Conservation (phyloP, 2,797 vertebrate genomes). For the Notoglanidium macrostoma region DNA sequence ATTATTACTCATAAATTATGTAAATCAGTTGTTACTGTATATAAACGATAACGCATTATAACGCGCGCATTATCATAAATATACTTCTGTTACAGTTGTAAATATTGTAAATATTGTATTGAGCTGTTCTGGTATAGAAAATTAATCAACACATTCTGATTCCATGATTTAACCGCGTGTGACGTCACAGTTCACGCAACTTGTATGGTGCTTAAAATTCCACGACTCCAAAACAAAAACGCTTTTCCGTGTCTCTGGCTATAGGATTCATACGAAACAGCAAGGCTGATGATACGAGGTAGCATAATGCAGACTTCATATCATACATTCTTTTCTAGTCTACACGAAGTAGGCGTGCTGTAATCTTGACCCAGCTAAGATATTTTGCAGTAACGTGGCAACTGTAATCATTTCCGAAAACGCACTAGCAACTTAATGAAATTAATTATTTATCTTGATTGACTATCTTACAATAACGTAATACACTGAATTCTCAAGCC, state of each 20-base stretch:
- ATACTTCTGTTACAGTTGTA: neutral
- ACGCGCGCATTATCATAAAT: too few species aligned
- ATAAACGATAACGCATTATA: neutral
- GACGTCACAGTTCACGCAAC: neutral
- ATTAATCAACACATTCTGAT: constrained; percentile 1
- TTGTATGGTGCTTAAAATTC: neutral
- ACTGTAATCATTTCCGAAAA: neutral
- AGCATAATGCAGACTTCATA: neutral
- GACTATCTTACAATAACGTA: constrained; percentile 36
- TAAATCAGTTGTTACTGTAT: neutral
- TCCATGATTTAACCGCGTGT: neutral
- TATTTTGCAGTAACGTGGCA: neutral
- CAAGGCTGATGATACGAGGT: constrained; percentile 51
- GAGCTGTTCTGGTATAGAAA: neutral
- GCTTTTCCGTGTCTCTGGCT: constrained; percentile 11
- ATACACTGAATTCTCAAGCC: constrained; percentile 79
- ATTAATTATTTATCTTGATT: neutral
- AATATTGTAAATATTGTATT: neutral
- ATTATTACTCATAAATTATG: neutral
- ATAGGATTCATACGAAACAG: constrained; percentile 83
- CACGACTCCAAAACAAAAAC: neutral
- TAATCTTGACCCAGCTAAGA: neutral
- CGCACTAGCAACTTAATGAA: neutral
- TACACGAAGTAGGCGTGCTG: neutral
- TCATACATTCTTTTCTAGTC: neutral